Percentiles rank a stretch among this genome's conserved stretches.
Conservation (phyloP, 2,797 vertebrate genomes). For the Semotilus atromaculatus region DNA sequence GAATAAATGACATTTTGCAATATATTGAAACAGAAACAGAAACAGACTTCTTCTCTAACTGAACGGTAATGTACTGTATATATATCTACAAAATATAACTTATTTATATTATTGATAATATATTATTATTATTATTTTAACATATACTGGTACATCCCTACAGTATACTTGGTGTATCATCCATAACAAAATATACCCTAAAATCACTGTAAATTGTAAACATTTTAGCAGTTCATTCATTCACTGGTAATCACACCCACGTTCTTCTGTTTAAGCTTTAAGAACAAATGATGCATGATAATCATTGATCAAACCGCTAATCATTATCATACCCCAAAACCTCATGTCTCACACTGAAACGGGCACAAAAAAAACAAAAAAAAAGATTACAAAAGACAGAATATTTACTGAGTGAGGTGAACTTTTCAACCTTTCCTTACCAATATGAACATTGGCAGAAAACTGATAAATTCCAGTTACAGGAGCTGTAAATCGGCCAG, state of each 20-base stretch:
- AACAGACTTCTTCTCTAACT: not conserved
- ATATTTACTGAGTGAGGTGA: conserved; percentile 31
- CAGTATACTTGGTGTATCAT: not conserved
- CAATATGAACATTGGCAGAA: conserved; percentile 91
- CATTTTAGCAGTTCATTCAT: not conserved
- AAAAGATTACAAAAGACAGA: conserved; percentile 1
- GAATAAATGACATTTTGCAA: not conserved
- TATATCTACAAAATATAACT: not conserved
- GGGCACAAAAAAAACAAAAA: not conserved
- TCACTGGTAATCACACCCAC: not conserved
- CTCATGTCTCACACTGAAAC: conserved; percentile 10
- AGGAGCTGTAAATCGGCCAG: conserved; percentile 91
- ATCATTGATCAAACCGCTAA: not conserved
- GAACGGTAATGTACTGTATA: not conserved
- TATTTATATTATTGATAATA: not conserved
- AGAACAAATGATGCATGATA: not conserved
- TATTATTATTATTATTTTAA: not conserved
- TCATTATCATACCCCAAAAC: not conserved
- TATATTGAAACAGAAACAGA: not conserved
- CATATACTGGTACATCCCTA: not conserved
- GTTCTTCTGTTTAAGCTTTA: not conserved
- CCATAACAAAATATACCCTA: not conserved
- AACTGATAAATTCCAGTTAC: conserved; percentile 95
- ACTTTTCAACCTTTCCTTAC: conserved; percentile 75
- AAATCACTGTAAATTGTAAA: not conserved